Evolutionary conservation across 2,797 vertebrate species (phyloP), one percentile per base, ranked within the genome.

Genomic region (Fringilla coelebs): DNA sequence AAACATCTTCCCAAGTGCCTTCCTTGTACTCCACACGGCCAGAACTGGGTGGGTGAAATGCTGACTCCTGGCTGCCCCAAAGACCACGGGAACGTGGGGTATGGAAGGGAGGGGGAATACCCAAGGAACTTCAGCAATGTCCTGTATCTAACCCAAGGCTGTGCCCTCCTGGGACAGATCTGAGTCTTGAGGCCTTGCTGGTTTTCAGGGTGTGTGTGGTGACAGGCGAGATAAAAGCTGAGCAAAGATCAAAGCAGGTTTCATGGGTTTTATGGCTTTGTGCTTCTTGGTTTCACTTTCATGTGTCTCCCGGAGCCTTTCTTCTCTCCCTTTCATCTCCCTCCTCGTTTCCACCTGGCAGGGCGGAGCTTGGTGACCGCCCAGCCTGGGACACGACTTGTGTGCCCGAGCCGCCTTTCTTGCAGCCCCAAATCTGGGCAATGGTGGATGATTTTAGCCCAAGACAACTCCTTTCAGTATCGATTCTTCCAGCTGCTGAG

Each of bases 231-330:
- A 90, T 72, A 55, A 90, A 91, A 94, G 82, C 83, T 45, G 74
- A 81, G 90, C 51, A 14, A 84, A 91, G 90, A 95, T 95, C 85
- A 91, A 95, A 96, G 91, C 13, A 0, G 25, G 10, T 89, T 85
- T 86, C 46, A 51, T 62, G 82, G 88, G 5, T 43, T 92, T 75
- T 77, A 46, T 86, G 88, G 88, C 41, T 80, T 93, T 75, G 11
- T 51, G 63, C 79, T 92, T 72, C 78, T 90, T 46, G 49, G 49
- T 92, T 94, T 96, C 72, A 25, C 68, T 97, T 93, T 90, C 74
- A 52, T 6, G 31, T 48, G 25, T 57, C 55, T 83, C 58, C 46
- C 10, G 0, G 5, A 63, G 67, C 36, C n/a, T 76, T 79, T 84
- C 70, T 78, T 70, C 70, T 84, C 43, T 65, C 71, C 9, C 84